These are phyloP conservation scores for Falco punctatus DNA, from an alignment of 2,113 vertebrate species.

Conservation along the genomic window DNA sequence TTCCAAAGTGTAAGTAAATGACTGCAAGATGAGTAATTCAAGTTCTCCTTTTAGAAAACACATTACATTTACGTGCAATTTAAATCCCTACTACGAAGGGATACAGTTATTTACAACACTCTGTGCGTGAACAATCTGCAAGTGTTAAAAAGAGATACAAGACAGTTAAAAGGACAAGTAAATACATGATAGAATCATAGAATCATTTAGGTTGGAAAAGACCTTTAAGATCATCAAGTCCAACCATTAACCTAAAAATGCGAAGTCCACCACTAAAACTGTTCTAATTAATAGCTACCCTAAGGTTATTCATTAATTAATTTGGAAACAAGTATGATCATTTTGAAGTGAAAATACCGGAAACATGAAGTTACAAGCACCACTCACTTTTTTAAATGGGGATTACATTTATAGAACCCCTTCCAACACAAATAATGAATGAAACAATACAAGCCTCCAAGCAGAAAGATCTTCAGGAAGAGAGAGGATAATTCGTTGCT, in stretches of 20 bases:
- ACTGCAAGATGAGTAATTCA: background rate
- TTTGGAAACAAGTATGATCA: background rate
- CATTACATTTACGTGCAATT: background rate
- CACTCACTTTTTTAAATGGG: background rate
- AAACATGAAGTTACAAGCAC: background rate
- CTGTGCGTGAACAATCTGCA: background rate
- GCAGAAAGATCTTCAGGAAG: background rate
- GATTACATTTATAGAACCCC: background rate
- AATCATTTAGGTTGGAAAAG: too few relatives aligned
- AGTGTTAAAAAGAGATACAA: background rate
- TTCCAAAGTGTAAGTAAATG: background rate
- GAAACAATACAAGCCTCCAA: background rate
- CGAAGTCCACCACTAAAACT: too few relatives aligned
- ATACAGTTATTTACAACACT: background rate
- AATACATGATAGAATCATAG: background rate
- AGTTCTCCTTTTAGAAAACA: background rate
- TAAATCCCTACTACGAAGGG: background rate
- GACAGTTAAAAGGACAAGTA: background rate
- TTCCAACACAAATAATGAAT: background rate
- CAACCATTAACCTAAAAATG: too few relatives aligned
- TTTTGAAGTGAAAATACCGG: background rate
- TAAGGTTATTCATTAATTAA: background rate
- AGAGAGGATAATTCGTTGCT: background rate
- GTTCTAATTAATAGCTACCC: background rate
- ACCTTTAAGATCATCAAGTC: too few relatives aligned